phyloP scores from a whole-genome alignment of 2,797 vertebrate genomes.

The Ptychadena robeensis region DNA sequence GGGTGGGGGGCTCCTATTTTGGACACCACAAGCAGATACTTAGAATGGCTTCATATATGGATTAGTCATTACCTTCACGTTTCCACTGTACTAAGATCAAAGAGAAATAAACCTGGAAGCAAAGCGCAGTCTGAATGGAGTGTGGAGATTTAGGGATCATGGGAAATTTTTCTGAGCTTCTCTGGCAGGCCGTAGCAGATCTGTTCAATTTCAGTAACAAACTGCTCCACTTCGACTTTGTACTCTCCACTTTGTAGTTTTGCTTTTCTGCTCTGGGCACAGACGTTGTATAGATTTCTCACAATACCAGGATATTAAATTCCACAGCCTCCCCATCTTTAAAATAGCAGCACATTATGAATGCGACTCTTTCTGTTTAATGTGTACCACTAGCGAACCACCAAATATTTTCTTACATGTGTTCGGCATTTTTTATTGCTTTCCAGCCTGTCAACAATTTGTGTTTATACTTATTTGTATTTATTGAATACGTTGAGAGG shows the following conservation, averaged over 20 bases:
- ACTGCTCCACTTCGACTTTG: conserved; percentile 56
- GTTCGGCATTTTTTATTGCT: conserved; percentile 58
- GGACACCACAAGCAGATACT: conserved; percentile 17
- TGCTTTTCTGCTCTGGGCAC: conserved; percentile 60
- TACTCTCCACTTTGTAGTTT: conserved; percentile 59
- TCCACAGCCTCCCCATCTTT: conserved; percentile 60
- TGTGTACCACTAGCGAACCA: conserved; percentile 50
- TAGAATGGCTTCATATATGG: conserved; percentile 55
- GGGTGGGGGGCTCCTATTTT: conserved; percentile 37
- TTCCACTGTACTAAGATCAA: conserved; percentile 54
- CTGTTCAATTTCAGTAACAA: conserved; percentile 64
- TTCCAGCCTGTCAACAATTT: conserved; percentile 59
- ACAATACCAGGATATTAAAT: conserved; percentile 59
- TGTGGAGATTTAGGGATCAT: conserved; percentile 61
- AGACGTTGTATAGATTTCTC: conserved; percentile 62
- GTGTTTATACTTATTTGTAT: conserved; percentile 57
- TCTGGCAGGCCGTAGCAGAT: conserved; percentile 55
- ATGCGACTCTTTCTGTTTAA: conserved; percentile 58
- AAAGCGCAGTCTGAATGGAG: conserved; percentile 57
- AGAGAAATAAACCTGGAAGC: conserved; percentile 61
- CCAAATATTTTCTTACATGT: conserved; percentile 57
- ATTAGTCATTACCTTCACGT: conserved; percentile 61
- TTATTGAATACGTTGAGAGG: conserved; percentile 51
- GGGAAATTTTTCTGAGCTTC: conserved; percentile 62
- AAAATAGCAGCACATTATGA: conserved; percentile 62